Evolutionary conservation across 2,797 vertebrate genomes (phyloP).

Genomic region (Lutjanus argentimaculatus): DNA sequence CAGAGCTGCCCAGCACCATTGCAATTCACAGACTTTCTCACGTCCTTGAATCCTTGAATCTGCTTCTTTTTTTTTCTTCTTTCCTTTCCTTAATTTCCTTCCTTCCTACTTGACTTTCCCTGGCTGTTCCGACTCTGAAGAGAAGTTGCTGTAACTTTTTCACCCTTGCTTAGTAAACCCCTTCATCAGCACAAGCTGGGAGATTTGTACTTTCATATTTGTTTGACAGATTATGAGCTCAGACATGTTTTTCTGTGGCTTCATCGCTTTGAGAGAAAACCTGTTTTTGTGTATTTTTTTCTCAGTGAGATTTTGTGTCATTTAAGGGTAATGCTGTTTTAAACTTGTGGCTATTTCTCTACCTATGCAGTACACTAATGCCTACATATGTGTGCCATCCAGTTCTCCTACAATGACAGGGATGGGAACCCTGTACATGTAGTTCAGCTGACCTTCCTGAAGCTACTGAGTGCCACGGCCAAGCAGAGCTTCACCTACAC

Average conservation of each 20-base stretch:
- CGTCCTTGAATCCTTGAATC: slow-evolving; percentile 12
- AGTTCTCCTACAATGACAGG: slow-evolving; percentile 93
- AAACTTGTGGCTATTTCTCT: not conserved
- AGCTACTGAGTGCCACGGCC: slow-evolving; percentile 90
- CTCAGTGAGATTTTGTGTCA: slow-evolving; percentile 2
- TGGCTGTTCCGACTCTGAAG: slow-evolving; percentile 4
- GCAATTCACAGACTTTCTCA: slow-evolving; percentile 33
- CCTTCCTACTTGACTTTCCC: slow-evolving; percentile 13
- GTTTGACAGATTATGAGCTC: slow-evolving; percentile 17
- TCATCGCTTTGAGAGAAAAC: slow-evolving; percentile 16
- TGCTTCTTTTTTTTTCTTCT: not conserved
- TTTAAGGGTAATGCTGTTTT: slow-evolving; percentile 7
- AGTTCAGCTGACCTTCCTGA: slow-evolving; percentile 94
- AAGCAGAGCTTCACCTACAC: slow-evolving; percentile 90
- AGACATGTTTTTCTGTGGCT: slow-evolving; percentile 9
- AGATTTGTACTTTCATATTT: slow-evolving; percentile 29
- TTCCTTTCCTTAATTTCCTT: slow-evolving; percentile 5
- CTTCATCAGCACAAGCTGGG: slow-evolving; percentile 15
- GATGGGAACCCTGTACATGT: slow-evolving; percentile 89
- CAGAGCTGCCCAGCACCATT: slow-evolving; percentile 48
- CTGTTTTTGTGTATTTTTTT: slow-evolving; percentile 6
- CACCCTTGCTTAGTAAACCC: slow-evolving; percentile 11
- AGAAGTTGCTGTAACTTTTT: slow-evolving; percentile 37
- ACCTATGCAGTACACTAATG: slow-evolving; percentile 7
- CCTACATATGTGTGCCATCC: slow-evolving; percentile 27